Base-by-base conservation (phyloP, 1,140 invertebrate genomes). In the Elysia chlorotica region DNA sequence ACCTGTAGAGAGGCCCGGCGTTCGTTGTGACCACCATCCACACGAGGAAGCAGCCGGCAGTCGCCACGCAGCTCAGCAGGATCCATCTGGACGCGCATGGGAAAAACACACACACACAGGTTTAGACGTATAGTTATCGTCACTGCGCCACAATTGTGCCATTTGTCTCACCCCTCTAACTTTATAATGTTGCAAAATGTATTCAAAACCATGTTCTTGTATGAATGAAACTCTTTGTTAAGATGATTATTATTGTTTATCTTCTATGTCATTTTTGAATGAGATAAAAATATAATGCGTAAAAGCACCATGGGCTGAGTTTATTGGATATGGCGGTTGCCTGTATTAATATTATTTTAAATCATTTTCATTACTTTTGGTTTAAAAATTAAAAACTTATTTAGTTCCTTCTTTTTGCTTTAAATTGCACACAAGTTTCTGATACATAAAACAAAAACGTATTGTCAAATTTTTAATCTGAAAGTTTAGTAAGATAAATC, bases 21-120 rank as follows among this genome's bases (percentile, higher is more conserved):
- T 86, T 85, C 0, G 86, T 88, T 10, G 86, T 81, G 10, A 88
- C 85, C 1, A 88, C 82, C 72, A 87, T 87, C 89, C 89, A 89
- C 0, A 87, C 83, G 19, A 88, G 63, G 81, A 88, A 88, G 59
- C 85, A 83, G 0, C 87, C 81, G 37, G 83, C 82, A 1, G 68
- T 71, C 3, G 56, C 68, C 37, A 71, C 33, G 38, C 56, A 56
- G 23, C 17, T 28, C 6, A 71, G 35, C 35, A 71, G 48, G 28
- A 71, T 71, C 68, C 68, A 71, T 25, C 68, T 71, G 57, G 3
- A 38, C 23, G 1, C 2, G 35, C n/a, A n/a, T n/a, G n/a, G n/a
- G n/a, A n/a, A n/a, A n/a, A n/a, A n/a, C n/a, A n/a, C n/a, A n/a
- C n/a, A n/a, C n/a, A n/a, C n/a, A n/a, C n/a, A n/a, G n/a, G n/a